Base-by-base conservation (phyloP, 2,888 invertebrate species). In the Corbicula japonica region DNA sequence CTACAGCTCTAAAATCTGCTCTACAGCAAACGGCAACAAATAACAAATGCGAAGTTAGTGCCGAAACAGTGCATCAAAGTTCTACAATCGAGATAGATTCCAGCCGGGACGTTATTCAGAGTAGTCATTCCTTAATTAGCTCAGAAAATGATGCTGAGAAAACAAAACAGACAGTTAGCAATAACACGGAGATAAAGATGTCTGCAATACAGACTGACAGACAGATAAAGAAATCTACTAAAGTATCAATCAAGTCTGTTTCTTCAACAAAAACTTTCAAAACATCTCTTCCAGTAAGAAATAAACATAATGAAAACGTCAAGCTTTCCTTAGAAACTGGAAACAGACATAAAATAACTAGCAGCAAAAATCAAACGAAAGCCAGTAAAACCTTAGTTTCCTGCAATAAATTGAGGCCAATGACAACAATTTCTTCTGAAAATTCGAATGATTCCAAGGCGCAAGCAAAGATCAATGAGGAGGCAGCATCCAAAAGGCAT, bases 311-410 rank as follows among this genome's bases (percentile, higher is more conserved):
- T 52, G 18, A 52, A 34, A 52, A 23, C 41, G 28, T 38, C 28
- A 38, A 28, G 15, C 52, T n/a, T 21, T 28, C 54, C 26, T 54
- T 41, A n/a, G 30, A 54, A 54, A 41, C n/a, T 26, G 28, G 41
- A 41, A 66, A 4, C 28, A 21, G n/a, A 15, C 5, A 10, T 30
- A 38, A 38, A 35, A 26, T 12, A 18, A 54, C 23, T n/a, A 41
- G 30, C 32, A 41, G 15, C 28, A 54, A 41, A 15, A 15, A n/a
- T 35, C n/a, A 41, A 23, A 35, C n/a, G 38, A 52, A 66, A 66
- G 35, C 18, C 52, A 66, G 41, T 54, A 66, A 66, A 66, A 41
- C 54, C 38, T 50, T 66, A 26, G 54, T 41, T 66, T 66, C 66
- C 66, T 38, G 48, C 38, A 54, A 41, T 66, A 66, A 66, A 66